These are phyloP conservation scores for Rhynchophorus ferrugineus DNA, from an alignment of 1,140 invertebrate genomes.

Conservation along the genomic window DNA sequence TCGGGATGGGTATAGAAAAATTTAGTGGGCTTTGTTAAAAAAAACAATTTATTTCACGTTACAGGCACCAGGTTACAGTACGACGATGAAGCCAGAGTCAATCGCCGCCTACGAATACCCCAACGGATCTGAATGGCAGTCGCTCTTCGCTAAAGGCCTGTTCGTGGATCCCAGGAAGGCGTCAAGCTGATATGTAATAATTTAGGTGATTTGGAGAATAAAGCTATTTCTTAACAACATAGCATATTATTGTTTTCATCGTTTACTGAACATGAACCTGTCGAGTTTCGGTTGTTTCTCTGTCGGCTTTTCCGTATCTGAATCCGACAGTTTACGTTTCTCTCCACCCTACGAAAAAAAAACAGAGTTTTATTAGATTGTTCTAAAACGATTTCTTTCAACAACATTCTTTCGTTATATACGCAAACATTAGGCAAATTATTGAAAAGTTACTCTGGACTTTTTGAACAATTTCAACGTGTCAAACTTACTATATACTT, in stretches of 20 bases:
- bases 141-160: conserved; percentile 46
- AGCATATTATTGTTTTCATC: not conserved
- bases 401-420: not conserved
- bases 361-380: too few species aligned
- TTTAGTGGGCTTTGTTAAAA: not conserved
- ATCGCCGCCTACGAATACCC: conserved; percentile 67
- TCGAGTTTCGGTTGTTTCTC: conserved; percentile 36
- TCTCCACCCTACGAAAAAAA: conserved; percentile 24
- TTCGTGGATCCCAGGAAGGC: conserved; percentile 36
- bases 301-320: conserved; percentile 30
- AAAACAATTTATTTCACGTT: conserved; percentile 14
- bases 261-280: conserved; percentile 27
- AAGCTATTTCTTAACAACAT: not conserved
- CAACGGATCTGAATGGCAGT: conserved; percentile 64
- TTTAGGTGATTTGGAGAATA: not conserved
- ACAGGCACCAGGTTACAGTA: conserved; percentile 69
- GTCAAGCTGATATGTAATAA: not conserved
- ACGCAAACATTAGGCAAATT: too few species aligned
- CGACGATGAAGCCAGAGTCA: conserved; percentile 61
- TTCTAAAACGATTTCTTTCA: not conserved
- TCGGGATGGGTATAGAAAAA: not conserved
- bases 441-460: too few species aligned
- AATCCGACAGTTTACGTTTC: conserved; percentile 34
- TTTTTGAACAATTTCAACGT: too few species aligned
- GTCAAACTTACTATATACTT: too few species aligned